These are phyloP conservation scores for Melikaiella ostensackeni DNA, from an alignment of 2,888 invertebrate genomes.

Conservation along the genomic window DNA sequence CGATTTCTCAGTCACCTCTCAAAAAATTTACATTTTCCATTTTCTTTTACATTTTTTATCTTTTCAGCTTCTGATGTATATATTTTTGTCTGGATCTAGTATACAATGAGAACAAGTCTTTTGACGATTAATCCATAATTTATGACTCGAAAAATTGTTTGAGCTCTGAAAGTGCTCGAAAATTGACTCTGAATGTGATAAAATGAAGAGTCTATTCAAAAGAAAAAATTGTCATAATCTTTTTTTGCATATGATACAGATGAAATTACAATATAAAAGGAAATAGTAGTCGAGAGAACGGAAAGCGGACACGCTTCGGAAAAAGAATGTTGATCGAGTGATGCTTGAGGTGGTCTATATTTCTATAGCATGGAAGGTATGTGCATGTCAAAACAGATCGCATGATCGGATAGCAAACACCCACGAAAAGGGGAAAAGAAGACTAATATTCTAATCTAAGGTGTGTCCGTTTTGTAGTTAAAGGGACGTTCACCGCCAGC, in stretches of 20 bases:
- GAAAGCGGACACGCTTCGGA: neutral
- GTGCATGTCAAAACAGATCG: neutral
- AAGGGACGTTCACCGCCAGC: conserved; percentile 39
- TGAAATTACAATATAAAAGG: neutral
- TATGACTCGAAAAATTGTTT: neutral
- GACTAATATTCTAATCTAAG: neutral
- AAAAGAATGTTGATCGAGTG: neutral
- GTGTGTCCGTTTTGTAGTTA: neutral
- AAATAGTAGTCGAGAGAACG: neutral
- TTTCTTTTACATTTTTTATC: too few species aligned
- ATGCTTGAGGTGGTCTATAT: neutral
- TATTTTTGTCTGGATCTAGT: too few species aligned
- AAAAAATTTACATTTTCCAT: too few species aligned
- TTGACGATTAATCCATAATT: too few species aligned
- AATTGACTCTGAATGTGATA: neutral
- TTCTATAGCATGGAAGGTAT: neutral
- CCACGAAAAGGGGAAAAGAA: neutral
- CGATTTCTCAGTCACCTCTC: too few species aligned
- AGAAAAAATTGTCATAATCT: neutral
- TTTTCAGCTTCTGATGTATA: too few species aligned
- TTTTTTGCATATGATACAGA: neutral
- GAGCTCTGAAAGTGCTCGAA: neutral
- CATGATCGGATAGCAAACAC: neutral
- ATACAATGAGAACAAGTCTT: too few species aligned
- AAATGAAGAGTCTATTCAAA: neutral